Percentiles rank a stretch among this genome's conserved stretches.
Conservation (phyloP, 2,113 vertebrate genomes). For the Pseudopodoces humilis region DNA sequence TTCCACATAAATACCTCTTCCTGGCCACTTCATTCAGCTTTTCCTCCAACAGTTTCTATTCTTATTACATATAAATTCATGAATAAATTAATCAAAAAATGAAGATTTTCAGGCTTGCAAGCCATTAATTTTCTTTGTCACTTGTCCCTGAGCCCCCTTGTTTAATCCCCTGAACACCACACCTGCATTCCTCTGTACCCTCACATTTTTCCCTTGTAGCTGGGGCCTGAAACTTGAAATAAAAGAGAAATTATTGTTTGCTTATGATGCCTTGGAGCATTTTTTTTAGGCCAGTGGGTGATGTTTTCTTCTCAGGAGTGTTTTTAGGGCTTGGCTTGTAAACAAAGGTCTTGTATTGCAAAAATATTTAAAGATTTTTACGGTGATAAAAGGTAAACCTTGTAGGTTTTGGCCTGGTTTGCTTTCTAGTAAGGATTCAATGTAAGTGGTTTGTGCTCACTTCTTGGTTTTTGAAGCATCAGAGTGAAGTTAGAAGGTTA, state of each 20-base stretch:
- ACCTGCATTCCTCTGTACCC: background rate
- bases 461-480: accelerated
- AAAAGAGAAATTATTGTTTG: accelerated
- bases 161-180: background rate
- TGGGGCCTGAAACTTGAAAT: accelerated
- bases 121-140: accelerated
- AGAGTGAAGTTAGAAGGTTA: accelerated
- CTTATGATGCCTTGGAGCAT: accelerated
- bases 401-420: accelerated
- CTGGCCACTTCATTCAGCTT: accelerated
- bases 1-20: accelerated
- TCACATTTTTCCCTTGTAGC: background rate
- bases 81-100: accelerated
- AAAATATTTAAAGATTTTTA: background rate
- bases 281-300: accelerated
- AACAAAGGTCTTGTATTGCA: accelerated
- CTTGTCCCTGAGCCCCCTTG: background rate
- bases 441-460: accelerated
- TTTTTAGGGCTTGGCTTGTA: accelerated
- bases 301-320: accelerated
- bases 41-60: accelerated
- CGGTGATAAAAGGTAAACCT: accelerated
- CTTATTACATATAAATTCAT: accelerated
- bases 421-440: accelerated
- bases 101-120: accelerated